Conservation (phyloP, 2,888 invertebrate genomes). For the Anodontia alba region DNA sequence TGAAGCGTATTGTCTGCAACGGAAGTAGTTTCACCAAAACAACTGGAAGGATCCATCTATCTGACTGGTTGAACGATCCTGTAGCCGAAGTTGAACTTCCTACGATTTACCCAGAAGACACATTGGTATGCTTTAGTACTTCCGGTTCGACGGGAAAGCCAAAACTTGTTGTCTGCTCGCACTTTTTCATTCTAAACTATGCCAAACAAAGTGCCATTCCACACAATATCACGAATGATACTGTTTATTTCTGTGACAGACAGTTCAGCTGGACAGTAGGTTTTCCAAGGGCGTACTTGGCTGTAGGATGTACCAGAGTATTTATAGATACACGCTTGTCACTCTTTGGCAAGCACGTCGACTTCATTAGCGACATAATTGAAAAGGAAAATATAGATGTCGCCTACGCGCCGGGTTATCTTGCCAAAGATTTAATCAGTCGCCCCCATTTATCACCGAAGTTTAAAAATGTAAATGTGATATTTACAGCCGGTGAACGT, state of each 20-base stretch:
- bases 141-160: constrained; percentile 46
- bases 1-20: constrained; percentile 26
- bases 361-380: constrained; percentile 30
- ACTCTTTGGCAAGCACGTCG: constrained; percentile 12
- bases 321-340: constrained; percentile 33
- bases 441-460: background rate
- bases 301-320: constrained; percentile 31
- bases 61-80: background rate
- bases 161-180: constrained; percentile 24
- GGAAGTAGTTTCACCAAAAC: constrained; percentile 4
- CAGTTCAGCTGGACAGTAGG: constrained; percentile 41
- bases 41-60: background rate
- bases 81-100: constrained; percentile 18
- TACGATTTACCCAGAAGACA: constrained; percentile 37
- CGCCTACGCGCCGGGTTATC: constrained; percentile 26
- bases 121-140: constrained; percentile 28
- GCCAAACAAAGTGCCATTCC: background rate
- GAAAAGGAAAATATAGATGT: constrained; percentile 29
- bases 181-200: constrained; percentile 37
- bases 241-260: constrained; percentile 32
- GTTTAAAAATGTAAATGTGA: constrained; percentile 20
- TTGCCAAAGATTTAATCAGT: constrained; percentile 15
- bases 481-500: constrained; percentile 32
- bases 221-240: background rate
- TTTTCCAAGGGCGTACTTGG: constrained; percentile 31